Evolutionary conservation across 2,797 vertebrate species (phyloP).

Genomic region (Bradypodion pumilum): DNA sequence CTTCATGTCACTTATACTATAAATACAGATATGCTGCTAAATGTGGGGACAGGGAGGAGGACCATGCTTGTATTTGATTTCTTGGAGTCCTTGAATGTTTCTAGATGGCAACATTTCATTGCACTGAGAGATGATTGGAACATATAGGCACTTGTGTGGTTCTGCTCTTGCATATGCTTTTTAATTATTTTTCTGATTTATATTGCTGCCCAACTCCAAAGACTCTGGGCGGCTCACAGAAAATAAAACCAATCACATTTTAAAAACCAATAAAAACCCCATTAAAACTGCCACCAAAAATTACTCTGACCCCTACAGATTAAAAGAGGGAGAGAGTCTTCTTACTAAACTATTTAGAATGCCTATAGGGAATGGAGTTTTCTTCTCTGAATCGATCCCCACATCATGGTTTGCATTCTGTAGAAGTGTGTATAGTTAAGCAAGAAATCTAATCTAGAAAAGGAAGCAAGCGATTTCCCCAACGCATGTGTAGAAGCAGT

Average conservation of each 20-base stretch:
- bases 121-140: background rate
- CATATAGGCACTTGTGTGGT: background rate
- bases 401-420: background rate
- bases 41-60: constrained; percentile 16
- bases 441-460: background rate
- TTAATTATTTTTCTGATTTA: no score
- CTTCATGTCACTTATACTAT: background rate
- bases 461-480: background rate
- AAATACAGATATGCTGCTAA: constrained; percentile 32
- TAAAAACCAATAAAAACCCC: no score
- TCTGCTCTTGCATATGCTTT: background rate
- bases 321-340: no score
- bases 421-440: background rate
- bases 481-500: background rate
- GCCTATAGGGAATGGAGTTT: no score
- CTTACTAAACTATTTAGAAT: no score
- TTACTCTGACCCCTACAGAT: no score
- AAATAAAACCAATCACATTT: no score
- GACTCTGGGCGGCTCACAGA: no score
- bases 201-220: no score
- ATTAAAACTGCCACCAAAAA: no score
- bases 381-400: background rate
- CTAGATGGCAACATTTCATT: background rate
- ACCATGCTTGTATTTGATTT: constrained; percentile 42
- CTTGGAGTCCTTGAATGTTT: constrained; percentile 27